Conservation (phyloP, 2,888 invertebrate species). For the Luffia ferchaultella region DNA sequence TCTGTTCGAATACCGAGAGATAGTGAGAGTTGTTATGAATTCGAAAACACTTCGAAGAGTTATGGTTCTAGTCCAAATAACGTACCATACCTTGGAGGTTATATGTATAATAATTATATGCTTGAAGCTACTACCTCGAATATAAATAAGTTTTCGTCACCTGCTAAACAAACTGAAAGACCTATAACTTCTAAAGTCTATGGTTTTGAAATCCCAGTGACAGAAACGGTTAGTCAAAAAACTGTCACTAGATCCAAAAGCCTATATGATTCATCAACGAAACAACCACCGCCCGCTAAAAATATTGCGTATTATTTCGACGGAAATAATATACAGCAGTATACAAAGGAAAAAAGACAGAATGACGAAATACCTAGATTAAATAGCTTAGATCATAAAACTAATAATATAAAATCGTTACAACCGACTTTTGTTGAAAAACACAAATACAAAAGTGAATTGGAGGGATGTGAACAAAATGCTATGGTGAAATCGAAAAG, state of each 20-base stretch:
- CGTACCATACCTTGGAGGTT: constrained; percentile 56
- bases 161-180: constrained; percentile 23
- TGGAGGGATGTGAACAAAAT: constrained; percentile 51
- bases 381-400: constrained; percentile 63
- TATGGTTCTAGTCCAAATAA: constrained; percentile 72
- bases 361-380: constrained; percentile 68
- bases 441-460: constrained; percentile 48
- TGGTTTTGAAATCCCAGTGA: constrained; percentile 43
- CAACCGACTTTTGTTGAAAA: constrained; percentile 48
- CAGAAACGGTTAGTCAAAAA: constrained; percentile 38
- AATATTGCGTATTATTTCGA: constrained; percentile 62
- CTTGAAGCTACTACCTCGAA: constrained; percentile 33
- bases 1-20: constrained; percentile 37
- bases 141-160: constrained; percentile 13
- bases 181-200: constrained; percentile 37
- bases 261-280: constrained; percentile 45
- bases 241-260: constrained; percentile 55
- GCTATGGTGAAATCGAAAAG: constrained; percentile 58
- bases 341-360: constrained; percentile 38
- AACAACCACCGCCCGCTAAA: constrained; percentile 44
- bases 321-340: constrained; percentile 49
- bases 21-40: constrained; percentile 59
- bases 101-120: constrained; percentile 60
- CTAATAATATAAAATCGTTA: constrained; percentile 49
- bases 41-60: constrained; percentile 66